Evolutionary conservation across 2,113 vertebrate species (phyloP).

Genomic region (Tympanuchus pallidicinctus): DNA sequence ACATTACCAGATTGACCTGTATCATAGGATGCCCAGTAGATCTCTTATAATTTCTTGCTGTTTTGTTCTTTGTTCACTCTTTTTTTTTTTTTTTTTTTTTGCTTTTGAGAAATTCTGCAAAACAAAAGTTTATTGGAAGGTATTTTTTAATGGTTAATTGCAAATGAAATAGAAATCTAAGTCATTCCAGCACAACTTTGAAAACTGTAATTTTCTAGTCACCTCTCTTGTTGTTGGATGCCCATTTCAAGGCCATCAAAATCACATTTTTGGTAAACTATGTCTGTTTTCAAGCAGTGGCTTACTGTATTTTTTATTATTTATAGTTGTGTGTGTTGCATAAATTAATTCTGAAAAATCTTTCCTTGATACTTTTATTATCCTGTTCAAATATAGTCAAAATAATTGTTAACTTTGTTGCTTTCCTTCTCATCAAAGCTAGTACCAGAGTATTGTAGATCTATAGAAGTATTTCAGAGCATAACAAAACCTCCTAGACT

Average conservation of each 20-base stretch:
- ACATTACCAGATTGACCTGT: background rate
- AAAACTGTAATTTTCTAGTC: slow-evolving; percentile 45
- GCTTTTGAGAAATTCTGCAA: background rate
- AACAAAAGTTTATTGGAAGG: background rate
- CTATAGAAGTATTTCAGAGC: slow-evolving; percentile 74
- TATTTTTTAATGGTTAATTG: slow-evolving; percentile 23
- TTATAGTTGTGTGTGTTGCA: slow-evolving; percentile 22
- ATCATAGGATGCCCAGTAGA: background rate
- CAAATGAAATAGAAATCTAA: slow-evolving; percentile 51
- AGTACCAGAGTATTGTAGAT: slow-evolving; percentile 10
- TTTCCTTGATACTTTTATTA: background rate
- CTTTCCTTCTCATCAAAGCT: slow-evolving; percentile 56
- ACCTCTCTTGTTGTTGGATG: background rate
- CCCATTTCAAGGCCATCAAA: background rate
- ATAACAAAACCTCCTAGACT: slow-evolving; percentile 80
- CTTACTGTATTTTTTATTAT: slow-evolving; percentile 1
- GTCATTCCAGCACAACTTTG: slow-evolving; percentile 49
- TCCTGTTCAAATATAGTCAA: slow-evolving; percentile 29
- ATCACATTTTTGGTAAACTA: background rate
- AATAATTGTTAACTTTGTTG: slow-evolving; percentile 52
- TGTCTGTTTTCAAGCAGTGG: background rate
- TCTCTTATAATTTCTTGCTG: background rate
- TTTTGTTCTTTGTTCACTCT: background rate
- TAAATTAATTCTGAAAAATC: slow-evolving; percentile 12
- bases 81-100: background rate